Evolutionary conservation across 1,140 invertebrate genomes (phyloP), one percentile per base, ranked within the genome.

Genomic region (Pomacea maculata): DNA sequence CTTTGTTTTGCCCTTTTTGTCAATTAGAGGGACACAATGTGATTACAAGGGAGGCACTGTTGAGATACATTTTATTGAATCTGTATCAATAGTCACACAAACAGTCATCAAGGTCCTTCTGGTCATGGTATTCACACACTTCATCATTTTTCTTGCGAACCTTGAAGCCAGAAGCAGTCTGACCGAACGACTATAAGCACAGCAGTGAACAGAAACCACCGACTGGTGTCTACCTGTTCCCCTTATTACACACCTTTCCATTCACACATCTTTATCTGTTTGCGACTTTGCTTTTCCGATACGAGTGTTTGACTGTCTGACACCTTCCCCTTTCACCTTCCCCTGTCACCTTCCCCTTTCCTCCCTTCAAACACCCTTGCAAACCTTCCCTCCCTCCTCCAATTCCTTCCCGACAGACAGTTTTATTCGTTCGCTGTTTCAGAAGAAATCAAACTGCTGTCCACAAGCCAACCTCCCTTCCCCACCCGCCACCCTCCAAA

Each of bases 211-310:
- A 70, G 12, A 70, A 70, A 70, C 29, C 67, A 70, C 2, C 3
- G 67, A 70, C 67, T 70, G 10, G 67, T 70, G 67, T 70, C 67
- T 70, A 70, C 21, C 12, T 70, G 67, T 9, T 12, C 67, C 6
- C 67, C 2, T 70, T 70, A 70, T 70, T 70, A n/a, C 12, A n/a
- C 21, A 70, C 67, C n/a, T 34, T 34, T 70, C n/a, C 67, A 70
- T 70, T 70, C 67, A 70, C 67, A 70, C 67, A n/a, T 70, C 67
- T 70, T 70, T 70, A 70, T 70, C 67, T 70, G 67, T 70, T 70
- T 17, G 67, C 67, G 21, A n/a, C 10, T 70, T 70, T 70, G 67
- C 67, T 34, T 70, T 70, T 70, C 67, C 67, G 67, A 70, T 70
- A 70, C 8, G 6, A 25, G 67, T 70, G 67, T 70, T 70, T 70